Evolutionary conservation across 1,140 invertebrate genomes (phyloP), one percentile per base, ranked within the genome.

Genomic region (Drosophila navojoa): DNA sequence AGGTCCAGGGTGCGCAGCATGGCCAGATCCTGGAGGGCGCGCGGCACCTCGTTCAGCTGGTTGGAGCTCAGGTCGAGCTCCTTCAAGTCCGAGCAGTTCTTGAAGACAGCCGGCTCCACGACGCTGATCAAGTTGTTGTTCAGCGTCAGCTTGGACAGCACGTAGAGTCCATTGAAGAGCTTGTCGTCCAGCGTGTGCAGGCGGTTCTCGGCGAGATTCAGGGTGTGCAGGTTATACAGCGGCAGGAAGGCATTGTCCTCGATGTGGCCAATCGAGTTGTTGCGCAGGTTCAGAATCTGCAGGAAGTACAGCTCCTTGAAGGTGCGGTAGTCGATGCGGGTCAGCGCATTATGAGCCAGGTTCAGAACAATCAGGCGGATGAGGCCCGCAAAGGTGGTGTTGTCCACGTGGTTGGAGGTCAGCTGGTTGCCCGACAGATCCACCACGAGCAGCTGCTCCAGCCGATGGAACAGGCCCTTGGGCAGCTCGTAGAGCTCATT

Each of bases 21-120:
- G 40, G 96, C 94, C 32, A 98, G 92, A 85, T 97, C 96, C 90
- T 96, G 95, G 10, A 98, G 89, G 4, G 97, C 96, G 68, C 96
- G 95, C 3, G 98, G 98, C 38, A 99, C 95, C 52, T 95, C 93
- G 53, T 94, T 93, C 53, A 98, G 92, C 73, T 95, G 94, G 93
- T 99, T 99, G 15, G 96, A 95, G 85, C 97, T 96, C 22, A 98
- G 93, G 93, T 98, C 97, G 3, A 99, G 93, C 81, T 98, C 97
- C 92, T 97, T 97, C n/a, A 98, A 93, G 77, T 96, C 96, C 4
- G 96, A 97, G 85, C 96, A 96, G 92, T 98, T 99, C 92, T 95
- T 95, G 85, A 98, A 98, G n/a, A 97, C 96, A 76, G 96, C 95
- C 10, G 94, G 93, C 91, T 97, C 96, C 66, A 98, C 94, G 71